Evolutionary conservation across 2,113 vertebrate genomes (phyloP), one percentile per base, ranked within the genome.

Genomic region (Lycaon pictus): DNA sequence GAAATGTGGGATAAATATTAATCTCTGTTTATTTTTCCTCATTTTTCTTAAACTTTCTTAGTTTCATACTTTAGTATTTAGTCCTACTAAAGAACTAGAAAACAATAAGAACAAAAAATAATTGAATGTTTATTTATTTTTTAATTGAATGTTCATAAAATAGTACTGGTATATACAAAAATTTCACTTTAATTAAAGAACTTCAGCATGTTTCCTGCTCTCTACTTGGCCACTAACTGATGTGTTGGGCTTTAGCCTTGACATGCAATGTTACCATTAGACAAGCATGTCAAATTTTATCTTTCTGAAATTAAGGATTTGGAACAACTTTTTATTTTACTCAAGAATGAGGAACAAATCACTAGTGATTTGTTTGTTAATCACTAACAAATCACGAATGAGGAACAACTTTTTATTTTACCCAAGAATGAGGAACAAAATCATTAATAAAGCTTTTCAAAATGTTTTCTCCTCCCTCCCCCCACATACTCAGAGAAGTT

Each of bases 391-490:
- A 43, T 43, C 5, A 43, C 5, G 1, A 43, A 43, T 6, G 43
- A 43, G 22, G 22, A 62, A 2, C 37, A 53, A 86, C 37, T 32
- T 37, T 48, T 55, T 5, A 69, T 77, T 4, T 84, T 71, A 71
- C 60, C 11, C 25, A 77, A 17, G 12, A 60, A 86, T 79, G 12
- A 79, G 0, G 58, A 84, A 48, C 7, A 81, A 43, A 51, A 56
- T 80, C 6, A 56, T 11, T 56, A 65, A 65, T 65, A 82, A 29
- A 76, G 3, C 11, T 77, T 76, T 77, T 60, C 32, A 72, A 58
- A 63, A 25, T 77, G 10, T 1, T 3, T 0, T 32, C 20, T n/a
- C 29, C 7, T 10, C 8, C 5, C 23, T 32, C 3, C 3, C 7
- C 16, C 5, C 9, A 13, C 11, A 51, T 23, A 79, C 1, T 85